Conservation (phyloP, 2,888 invertebrate species). For the Heliconius cydno region DNA sequence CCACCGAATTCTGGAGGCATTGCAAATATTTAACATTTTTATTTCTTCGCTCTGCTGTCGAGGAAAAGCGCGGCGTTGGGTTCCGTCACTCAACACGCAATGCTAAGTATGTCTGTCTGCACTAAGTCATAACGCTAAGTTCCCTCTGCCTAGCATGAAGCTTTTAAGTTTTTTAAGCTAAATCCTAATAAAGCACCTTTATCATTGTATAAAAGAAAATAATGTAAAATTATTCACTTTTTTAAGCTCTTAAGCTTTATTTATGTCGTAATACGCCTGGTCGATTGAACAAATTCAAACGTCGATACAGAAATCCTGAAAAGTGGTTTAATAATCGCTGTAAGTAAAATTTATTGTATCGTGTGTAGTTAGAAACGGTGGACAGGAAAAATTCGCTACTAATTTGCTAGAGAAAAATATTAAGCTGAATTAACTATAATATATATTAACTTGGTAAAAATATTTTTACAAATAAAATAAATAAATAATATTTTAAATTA, state of each 20-base stretch:
- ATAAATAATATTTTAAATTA: no score
- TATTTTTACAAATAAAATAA: no score
- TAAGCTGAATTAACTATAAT: not conserved
- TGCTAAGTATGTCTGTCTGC: no score
- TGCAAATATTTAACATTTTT: no score
- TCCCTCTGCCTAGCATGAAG: no score
- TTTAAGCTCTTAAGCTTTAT: conserved; percentile 11
- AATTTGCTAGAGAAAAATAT: not conserved
- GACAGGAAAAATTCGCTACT: not conserved
- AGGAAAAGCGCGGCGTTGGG: no score
- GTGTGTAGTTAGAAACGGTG: not conserved
- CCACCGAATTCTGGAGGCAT: no score
- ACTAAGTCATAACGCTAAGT: no score
- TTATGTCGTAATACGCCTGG: conserved; percentile 7
- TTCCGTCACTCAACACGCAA: no score
- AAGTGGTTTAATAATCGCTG: conserved; percentile 26
- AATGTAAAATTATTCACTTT: not conserved
- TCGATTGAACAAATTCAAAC: conserved; percentile 26
- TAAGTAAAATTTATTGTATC: conserved; percentile 25
- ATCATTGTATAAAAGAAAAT: not conserved
- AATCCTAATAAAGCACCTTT: conserved; percentile 3
- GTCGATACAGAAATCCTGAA: conserved; percentile 28
- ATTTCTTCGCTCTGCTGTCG: no score
- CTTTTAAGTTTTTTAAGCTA: no score
- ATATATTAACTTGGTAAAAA: no score